These are phyloP conservation scores for Lordiphosa stackelbergi DNA, from an alignment of 1,140 invertebrate genomes.

Conservation along the genomic window DNA sequence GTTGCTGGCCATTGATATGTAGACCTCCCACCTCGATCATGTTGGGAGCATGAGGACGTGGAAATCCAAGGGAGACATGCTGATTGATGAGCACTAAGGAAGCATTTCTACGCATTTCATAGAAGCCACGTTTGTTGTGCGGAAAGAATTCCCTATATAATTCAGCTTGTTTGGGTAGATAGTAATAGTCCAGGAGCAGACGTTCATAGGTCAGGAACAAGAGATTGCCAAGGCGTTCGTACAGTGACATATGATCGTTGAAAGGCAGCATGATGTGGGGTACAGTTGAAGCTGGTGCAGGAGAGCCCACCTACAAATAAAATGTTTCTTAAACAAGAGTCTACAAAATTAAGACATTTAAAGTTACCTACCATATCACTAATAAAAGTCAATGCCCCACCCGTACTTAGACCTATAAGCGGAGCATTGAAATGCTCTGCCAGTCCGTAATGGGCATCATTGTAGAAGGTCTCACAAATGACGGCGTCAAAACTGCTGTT, in stretches of 20 bases:
- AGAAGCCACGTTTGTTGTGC: conserved; percentile 20
- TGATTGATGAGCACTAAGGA: conserved; percentile 78
- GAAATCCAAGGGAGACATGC: conserved; percentile 76
- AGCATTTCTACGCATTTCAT: conserved; percentile 75
- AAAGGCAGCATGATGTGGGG: conserved; percentile 49
- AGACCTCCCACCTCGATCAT: conserved; percentile 78
- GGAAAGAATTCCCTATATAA: conserved; percentile 63
- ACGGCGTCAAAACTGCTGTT: conserved; percentile 58
- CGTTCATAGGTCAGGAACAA: conserved; percentile 38
- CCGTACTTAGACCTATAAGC: conserved; percentile 56
- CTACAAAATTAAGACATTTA: no score
- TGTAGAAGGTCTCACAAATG: conserved; percentile 64
- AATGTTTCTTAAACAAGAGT: no score
- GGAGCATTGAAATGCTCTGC: conserved; percentile 69
- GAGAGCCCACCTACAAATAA: conserved; percentile 48
- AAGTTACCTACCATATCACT: no score
- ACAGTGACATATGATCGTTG: conserved; percentile 61
- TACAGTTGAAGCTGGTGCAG: conserved; percentile 43
- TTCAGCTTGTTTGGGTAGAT: conserved; percentile 50
- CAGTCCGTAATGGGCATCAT: conserved; percentile 65
- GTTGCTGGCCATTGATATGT: conserved; percentile 67
- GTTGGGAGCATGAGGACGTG: conserved; percentile 76
- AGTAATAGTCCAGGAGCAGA: conserved; percentile 47
- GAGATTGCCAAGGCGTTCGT: conserved; percentile 66
- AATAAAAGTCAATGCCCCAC: no score